A percentile compares a stretch with the other conserved stretches of the same genome.
Conservation (phyloP, 2,797 vertebrate species). For the Pyrocephalus nanus region DNA sequence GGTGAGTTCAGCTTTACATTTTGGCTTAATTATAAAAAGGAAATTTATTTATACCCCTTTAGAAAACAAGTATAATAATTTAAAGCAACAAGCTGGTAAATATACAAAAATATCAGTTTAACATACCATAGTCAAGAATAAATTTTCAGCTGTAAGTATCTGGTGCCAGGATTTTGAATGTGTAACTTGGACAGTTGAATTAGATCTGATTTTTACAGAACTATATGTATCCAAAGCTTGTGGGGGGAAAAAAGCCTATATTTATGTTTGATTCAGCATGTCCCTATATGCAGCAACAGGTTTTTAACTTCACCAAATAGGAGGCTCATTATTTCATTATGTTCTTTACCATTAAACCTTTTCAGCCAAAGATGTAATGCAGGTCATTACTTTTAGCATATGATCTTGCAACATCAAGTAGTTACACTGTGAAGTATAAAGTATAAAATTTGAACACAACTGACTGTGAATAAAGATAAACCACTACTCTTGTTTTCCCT, state of each 20-base stretch:
- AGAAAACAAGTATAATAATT: neutral
- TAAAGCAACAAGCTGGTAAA: neutral
- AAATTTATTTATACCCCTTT: neutral
- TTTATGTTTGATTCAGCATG: neutral
- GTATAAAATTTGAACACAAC: neutral
- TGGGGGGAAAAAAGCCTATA: accelerated
- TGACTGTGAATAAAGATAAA: neutral
- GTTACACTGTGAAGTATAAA: neutral
- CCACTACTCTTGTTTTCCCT: neutral
- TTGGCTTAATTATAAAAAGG: neutral
- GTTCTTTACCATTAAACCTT: neutral
- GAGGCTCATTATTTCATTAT: neutral
- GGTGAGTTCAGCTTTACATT: slow-evolving; percentile 22
- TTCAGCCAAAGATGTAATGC: neutral
- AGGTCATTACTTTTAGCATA: neutral
- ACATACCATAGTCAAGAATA: neutral
- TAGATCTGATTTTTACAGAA: neutral
- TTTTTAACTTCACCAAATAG: neutral
- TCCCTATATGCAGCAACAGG: neutral
- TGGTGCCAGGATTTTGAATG: neutral
- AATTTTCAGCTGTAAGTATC: neutral
- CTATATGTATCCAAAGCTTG: neutral
- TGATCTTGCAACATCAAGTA: neutral
- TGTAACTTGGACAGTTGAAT: neutral
- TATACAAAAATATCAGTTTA: neutral